Evolutionary conservation across 2,888 invertebrate genomes (phyloP).

Genomic region (Orthonevra nobilis): DNA sequence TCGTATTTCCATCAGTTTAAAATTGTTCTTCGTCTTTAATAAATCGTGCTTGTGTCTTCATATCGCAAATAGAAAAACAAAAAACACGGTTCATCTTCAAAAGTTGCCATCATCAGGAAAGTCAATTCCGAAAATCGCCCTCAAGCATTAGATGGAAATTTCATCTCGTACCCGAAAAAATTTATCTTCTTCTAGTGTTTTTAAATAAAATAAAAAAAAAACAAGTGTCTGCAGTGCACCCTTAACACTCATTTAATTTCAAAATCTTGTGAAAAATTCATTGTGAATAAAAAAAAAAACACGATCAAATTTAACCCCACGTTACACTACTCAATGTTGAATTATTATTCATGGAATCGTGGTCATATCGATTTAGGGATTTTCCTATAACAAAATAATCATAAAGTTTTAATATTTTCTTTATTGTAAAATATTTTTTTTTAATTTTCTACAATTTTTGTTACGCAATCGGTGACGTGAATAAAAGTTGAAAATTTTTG

Average conservation of each 20-base stretch:
- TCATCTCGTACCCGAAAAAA: neutral
- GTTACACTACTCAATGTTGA: neutral
- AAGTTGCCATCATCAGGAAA: no score
- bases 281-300: no score
- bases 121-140: neutral
- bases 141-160: neutral
- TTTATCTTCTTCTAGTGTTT: neutral
- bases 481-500: no score
- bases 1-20: constrained; percentile 28
- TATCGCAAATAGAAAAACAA: neutral
- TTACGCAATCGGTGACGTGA: no score
- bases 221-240: no score
- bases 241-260: no score
- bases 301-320: constrained; percentile 3
- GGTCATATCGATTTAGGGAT: constrained; percentile 75
- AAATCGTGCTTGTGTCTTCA: constrained; percentile 27
- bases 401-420: constrained; percentile 10
- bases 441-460: no score
- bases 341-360: constrained; percentile 64
- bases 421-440: neutral
- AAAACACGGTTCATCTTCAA: no score
- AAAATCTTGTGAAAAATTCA: no score
- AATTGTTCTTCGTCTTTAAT: constrained; percentile 36
- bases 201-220: no score
- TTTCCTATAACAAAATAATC: constrained; percentile 74